phyloP scores from a whole-genome alignment of 2,113 vertebrate genomes.

The Pelodiscus sinensis region DNA sequence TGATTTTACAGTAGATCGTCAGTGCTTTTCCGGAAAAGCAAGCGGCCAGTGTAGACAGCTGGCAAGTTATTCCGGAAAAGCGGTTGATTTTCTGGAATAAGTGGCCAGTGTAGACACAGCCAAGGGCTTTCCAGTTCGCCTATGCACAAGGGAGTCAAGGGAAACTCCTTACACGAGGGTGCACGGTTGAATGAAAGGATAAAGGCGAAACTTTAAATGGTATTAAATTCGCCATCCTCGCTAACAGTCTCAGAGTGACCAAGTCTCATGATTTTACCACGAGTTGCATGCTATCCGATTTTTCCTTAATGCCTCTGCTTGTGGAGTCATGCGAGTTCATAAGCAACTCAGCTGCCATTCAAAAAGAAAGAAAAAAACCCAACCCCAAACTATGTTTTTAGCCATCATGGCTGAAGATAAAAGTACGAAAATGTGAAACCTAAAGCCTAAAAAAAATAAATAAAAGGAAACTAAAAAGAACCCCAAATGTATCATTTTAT shows the following conservation, averaged over 20 bases:
- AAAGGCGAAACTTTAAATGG: not conserved
- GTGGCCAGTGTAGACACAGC: too few species aligned
- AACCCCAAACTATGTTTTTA: not conserved
- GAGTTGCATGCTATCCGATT: rapidly evolving
- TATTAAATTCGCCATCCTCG: not conserved
- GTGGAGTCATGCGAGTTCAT: not conserved
- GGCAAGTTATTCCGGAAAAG: too few species aligned
- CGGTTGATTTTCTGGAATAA: too few species aligned
- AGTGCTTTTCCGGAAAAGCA: too few species aligned
- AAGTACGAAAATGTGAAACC: not conserved
- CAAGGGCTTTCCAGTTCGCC: not conserved
- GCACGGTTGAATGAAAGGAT: not conserved
- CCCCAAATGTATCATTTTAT: not conserved
- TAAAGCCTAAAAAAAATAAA: not conserved
- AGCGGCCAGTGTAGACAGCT: too few species aligned
- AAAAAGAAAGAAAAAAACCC: not conserved
- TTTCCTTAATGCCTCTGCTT: not conserved
- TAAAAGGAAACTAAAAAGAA: not conserved
- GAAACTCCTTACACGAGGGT: not conserved
- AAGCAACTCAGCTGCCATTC: conserved; percentile 6
- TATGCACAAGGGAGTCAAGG: rapidly evolving
- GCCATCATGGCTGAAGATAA: not conserved
- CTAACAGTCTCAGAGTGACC: not conserved
- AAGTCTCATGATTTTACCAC: not conserved
- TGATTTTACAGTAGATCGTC: too few species aligned